Percentiles rank a stretch among this genome's conserved stretches.
Evolutionary conservation across 1,140 invertebrate genomes (phyloP).

Genomic region (Asbolus verrucosus): DNA sequence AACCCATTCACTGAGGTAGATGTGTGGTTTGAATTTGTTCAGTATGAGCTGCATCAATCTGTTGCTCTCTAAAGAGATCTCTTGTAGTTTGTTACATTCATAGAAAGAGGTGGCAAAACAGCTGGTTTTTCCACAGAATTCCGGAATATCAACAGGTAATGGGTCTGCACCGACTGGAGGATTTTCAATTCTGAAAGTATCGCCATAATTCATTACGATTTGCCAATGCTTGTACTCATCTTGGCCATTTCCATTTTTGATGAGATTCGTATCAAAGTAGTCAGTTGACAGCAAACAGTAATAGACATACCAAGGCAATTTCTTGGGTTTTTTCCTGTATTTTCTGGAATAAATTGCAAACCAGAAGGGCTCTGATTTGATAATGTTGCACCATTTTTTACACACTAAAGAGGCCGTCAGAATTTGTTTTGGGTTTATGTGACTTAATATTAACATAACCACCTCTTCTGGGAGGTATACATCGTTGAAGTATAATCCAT

Average conservation of each 20-base stretch:
- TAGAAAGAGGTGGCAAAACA: constrained; percentile 65
- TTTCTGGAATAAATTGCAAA: constrained; percentile 49
- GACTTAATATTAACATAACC: constrained; percentile 57
- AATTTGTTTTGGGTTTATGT: constrained; percentile 52
- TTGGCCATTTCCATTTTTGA: constrained; percentile 64
- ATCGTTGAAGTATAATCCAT: constrained; percentile 58
- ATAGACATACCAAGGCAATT: constrained; percentile 61
- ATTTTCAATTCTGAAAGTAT: constrained; percentile 62
- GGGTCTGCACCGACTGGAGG: constrained; percentile 57
- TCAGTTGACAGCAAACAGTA: constrained; percentile 58
- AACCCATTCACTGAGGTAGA: constrained; percentile 64
- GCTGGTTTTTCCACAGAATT: constrained; percentile 57
- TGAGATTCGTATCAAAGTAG: constrained; percentile 61
- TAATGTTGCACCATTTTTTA: constrained; percentile 61
- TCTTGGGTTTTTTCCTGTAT: constrained; percentile 51
- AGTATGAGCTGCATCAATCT: constrained; percentile 58
- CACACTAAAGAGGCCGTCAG: constrained; percentile 59
- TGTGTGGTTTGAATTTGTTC: constrained; percentile 59
- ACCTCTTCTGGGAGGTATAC: constrained; percentile 61
- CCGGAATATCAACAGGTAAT: constrained; percentile 51
- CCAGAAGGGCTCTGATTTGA: constrained; percentile 60
- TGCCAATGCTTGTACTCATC: constrained; percentile 61
- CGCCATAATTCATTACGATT: constrained; percentile 60
- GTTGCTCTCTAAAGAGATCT: constrained; percentile 52
- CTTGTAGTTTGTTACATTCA: constrained; percentile 60